A percentile compares a stretch with the other conserved stretches of the same genome.
phyloP scores from a whole-genome alignment of 2,113 vertebrate species.

The Erinaceus europaeus region DNA sequence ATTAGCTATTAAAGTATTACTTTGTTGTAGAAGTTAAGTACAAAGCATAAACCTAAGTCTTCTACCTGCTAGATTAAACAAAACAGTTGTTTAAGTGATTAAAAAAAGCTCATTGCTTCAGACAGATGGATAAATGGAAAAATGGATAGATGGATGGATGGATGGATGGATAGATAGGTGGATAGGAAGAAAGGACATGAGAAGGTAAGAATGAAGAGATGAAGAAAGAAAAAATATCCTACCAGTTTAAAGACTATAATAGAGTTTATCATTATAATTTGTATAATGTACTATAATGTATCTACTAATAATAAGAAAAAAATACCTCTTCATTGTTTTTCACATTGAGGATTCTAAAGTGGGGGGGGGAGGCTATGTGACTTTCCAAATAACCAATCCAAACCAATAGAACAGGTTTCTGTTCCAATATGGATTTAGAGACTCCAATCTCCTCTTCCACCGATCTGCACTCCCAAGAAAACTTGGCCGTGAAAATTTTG shows the following conservation, averaged over 20 bases:
- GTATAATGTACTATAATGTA: no score
- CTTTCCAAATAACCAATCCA: background rate
- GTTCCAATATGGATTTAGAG: background rate
- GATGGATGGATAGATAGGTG: no score
- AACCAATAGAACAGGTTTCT: background rate
- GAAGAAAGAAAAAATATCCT: background rate
- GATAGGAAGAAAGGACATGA: no score
- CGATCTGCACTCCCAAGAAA: background rate
- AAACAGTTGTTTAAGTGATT: background rate
- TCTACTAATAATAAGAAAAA: no score
- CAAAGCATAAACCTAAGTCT: slow-evolving; percentile 19
- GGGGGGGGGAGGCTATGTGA: background rate
- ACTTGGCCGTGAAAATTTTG: background rate
- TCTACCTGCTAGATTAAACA: background rate
- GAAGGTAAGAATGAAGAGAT: background rate
- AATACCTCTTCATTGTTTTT: no score
- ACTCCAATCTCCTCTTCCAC: background rate
- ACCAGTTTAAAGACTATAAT: no score
- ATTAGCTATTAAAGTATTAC: background rate
- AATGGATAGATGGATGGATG: no score
- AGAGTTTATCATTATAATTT: no score
- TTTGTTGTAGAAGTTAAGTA: background rate
- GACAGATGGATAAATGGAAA: background rate
- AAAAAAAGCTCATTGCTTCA: background rate
- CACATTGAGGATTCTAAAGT: background rate